phyloP scores from a whole-genome alignment of 2,113 vertebrate species.

The Trematomus loennbergii region DNA sequence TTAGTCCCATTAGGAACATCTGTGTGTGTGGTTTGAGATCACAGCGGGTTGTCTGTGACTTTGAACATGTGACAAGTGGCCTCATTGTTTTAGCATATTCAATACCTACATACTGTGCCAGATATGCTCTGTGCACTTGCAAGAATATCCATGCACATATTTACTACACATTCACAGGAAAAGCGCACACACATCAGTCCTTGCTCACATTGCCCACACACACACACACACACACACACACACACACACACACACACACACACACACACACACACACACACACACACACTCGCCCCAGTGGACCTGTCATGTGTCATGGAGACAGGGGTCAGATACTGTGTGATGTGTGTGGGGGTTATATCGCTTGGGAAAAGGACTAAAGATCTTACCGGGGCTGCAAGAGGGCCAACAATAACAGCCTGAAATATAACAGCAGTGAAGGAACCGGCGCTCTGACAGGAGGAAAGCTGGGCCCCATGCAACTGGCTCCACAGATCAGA shows the following conservation, averaged over 20 bases:
- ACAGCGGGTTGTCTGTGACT: slow-evolving; percentile 72
- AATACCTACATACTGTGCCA: slow-evolving; percentile 53
- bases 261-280: slow-evolving; percentile 36
- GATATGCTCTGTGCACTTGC: slow-evolving; percentile 43
- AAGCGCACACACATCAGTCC: slow-evolving; percentile 28
- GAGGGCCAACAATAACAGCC: slow-evolving; percentile 95
- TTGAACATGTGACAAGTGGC: slow-evolving; percentile 76
- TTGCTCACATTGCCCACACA: slow-evolving; percentile 24
- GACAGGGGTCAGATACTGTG: slow-evolving; percentile 89
- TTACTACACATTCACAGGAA: slow-evolving; percentile 49
- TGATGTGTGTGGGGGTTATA: slow-evolving; percentile 90
- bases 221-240: slow-evolving; percentile 44
- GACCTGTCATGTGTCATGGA: slow-evolving; percentile 87
- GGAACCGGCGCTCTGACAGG: slow-evolving; percentile 69
- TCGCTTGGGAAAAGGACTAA: slow-evolving; percentile 95
- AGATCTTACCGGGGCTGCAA: slow-evolving; percentile 88
- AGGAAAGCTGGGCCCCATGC: slow-evolving; percentile 77
- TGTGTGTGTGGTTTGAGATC: slow-evolving; percentile 79
- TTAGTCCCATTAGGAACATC: slow-evolving; percentile 82
- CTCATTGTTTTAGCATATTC: slow-evolving; percentile 75
- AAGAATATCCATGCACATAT: slow-evolving; percentile 39
- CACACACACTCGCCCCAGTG: slow-evolving; percentile 42
- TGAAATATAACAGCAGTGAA: slow-evolving; percentile 91
- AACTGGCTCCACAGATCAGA: slow-evolving; percentile 86
- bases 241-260: slow-evolving; percentile 29